Conservation (phyloP, 2,797 vertebrate genomes). For the Anableps anableps region DNA sequence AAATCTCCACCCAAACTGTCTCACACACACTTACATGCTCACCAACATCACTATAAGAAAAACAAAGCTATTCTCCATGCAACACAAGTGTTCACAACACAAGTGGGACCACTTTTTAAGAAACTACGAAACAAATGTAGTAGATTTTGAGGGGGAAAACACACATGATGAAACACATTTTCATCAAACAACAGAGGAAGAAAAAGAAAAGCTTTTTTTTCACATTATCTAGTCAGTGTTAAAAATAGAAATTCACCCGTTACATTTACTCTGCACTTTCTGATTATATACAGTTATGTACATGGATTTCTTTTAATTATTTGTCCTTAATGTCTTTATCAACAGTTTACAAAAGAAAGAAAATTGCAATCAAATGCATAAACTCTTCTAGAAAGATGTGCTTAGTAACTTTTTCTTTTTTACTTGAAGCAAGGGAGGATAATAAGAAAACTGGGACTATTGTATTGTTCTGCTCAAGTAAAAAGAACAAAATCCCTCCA, state of each 20-base stretch:
- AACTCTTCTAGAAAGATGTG: constrained; percentile 86
- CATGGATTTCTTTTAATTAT: constrained; percentile 80
- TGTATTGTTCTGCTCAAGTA: constrained; percentile 53
- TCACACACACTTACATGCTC: constrained; percentile 76
- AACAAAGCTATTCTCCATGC: constrained; percentile 81
- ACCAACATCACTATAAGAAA: constrained; percentile 74
- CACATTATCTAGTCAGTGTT: constrained; percentile 89
- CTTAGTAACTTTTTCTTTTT: constrained; percentile 77
- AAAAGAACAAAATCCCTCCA: constrained; percentile 12
- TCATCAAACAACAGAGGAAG: constrained; percentile 70
- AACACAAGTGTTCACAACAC: constrained; percentile 82
- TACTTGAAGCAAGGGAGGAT: constrained; percentile 68
- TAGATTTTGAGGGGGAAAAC: constrained; percentile 45
- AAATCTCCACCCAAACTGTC: constrained; percentile 27
- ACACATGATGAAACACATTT: constrained; percentile 64
- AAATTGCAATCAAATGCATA: constrained; percentile 84
- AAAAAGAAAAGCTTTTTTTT: constrained; percentile 59
- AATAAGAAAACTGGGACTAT: constrained; percentile 58
- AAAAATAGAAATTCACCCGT: constrained; percentile 89
- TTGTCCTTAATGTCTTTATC: constrained; percentile 81
- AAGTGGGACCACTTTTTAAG: constrained; percentile 66
- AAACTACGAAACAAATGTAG: constrained; percentile 70
- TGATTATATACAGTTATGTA: constrained; percentile 87
- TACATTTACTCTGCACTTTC: constrained; percentile 85
- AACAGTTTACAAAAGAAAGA: constrained; percentile 82